Base-by-base conservation (phyloP, 2,888 invertebrate genomes). In the Microplitis deprimator region DNA sequence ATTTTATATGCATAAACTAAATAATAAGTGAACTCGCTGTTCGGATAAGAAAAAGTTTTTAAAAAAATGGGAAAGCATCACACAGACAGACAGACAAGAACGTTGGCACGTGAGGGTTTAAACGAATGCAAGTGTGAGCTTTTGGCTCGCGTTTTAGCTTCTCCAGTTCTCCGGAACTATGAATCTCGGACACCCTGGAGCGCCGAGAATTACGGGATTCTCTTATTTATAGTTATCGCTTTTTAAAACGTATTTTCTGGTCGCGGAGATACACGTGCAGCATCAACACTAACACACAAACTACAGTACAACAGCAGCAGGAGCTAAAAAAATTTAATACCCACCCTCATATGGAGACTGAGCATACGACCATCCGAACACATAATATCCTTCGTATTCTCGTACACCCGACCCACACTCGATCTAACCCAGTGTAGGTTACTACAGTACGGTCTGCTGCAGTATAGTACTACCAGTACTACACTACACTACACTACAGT, bases 191-290 rank as follows among this genome's bases (percentile, higher is more conserved):
- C 80, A 75, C 79, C 82, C 81, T 76, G 77, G 80, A 79, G 79
- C 74, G 79, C 78, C 77, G 81, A 80, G 82, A 83, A 82, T 83
- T 82, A 83, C 82, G 80, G 79, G 79, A 78, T 77, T 80, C 80
- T 80, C 82, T 83, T 84, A 83, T 83, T 84, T 83, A 84, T 83
- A 83, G 84, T 84, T 83, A 83, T 83, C 82, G 82, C 83, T 82
- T 81, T 83, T 84, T 83, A 82, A 83, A 82, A 81, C 83, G 82
- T 84, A 83, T 82, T 83, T 83, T 82, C 83, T 79, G 80, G 81
- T 77, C 77, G 81, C 81, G 77, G 78, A 79, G 79, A 80, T 81
- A 73, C 78, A 78, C 80, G 67, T 76, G 61, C 73, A 20, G 65
- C 13, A 38, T 65, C 50, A 50, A 68, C 61, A 68, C 59, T 76